Evolutionary conservation across 1,140 invertebrate genomes (phyloP).

Genomic region (Drosophila setifemur): DNA sequence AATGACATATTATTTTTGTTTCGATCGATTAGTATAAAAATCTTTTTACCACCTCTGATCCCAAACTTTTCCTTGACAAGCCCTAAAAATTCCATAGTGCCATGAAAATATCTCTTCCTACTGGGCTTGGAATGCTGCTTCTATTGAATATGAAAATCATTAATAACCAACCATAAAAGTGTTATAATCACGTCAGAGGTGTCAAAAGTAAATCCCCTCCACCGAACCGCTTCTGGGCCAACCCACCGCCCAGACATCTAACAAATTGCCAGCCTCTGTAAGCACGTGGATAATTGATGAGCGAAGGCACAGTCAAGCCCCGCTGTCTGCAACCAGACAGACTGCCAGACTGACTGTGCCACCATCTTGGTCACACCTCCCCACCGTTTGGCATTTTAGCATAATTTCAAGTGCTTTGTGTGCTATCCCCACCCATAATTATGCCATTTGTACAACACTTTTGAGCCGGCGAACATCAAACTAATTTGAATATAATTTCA

Average conservation of each 20-base stretch:
- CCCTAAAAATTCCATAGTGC: no score
- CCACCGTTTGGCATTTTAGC: conserved; percentile 56
- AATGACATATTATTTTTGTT: no score
- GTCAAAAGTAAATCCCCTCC: conserved; percentile 51
- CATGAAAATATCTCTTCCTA: neutral
- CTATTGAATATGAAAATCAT: conserved; percentile 57
- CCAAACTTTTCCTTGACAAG: neutral
- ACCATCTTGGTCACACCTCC: conserved; percentile 38
- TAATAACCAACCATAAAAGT: conserved; percentile 72
- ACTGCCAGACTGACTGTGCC: neutral
- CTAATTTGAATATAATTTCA: conserved; percentile 81
- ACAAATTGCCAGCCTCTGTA: conserved; percentile 65
- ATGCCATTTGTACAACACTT: conserved; percentile 60
- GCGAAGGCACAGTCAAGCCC: conserved; percentile 44
- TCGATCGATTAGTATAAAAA: no score
- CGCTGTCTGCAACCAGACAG: neutral
- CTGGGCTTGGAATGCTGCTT: neutral
- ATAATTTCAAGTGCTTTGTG: conserved; percentile 69
- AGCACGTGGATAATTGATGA: conserved; percentile 79
- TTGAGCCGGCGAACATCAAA: conserved; percentile 62
- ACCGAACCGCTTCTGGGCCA: neutral
- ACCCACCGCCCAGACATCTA: conserved; percentile 44
- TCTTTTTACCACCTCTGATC: no score
- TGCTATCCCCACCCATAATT: conserved; percentile 63
- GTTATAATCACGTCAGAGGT: conserved; percentile 78